Evolutionary conservation across 2,797 vertebrate genomes (phyloP).

Genomic region (Neostethus bicornis): DNA sequence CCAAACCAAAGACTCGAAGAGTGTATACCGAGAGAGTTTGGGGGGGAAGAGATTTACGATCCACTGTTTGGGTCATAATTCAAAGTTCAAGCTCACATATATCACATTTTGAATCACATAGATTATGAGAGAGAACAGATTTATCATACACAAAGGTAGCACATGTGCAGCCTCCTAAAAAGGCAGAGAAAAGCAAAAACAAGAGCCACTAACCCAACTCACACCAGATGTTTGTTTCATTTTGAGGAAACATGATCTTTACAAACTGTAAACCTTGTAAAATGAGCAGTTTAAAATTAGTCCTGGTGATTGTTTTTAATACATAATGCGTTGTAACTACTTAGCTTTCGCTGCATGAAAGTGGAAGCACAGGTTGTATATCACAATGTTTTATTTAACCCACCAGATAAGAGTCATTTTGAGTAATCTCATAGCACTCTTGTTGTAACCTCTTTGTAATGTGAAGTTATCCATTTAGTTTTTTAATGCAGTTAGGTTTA

Average conservation of each 20-base stretch:
- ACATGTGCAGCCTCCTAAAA: constrained; percentile 72
- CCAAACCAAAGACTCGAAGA: constrained; percentile 76
- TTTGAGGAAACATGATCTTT: constrained; percentile 42
- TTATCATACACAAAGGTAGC: constrained; percentile 81
- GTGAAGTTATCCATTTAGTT: background rate
- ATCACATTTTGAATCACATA: constrained; percentile 85
- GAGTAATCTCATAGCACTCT: constrained; percentile 8
- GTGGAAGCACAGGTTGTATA: constrained; percentile 11
- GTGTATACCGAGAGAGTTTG: constrained; percentile 79
- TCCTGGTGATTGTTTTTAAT: constrained; percentile 41
- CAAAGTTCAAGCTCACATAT: constrained; percentile 85
- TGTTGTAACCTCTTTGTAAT: constrained; percentile 25
- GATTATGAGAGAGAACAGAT: constrained; percentile 82
- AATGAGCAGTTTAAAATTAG: constrained; percentile 42
- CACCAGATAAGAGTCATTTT: constrained; percentile 11
- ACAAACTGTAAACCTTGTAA: constrained; percentile 32
- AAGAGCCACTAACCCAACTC: constrained; percentile 54
- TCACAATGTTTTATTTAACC: constrained; percentile 1
- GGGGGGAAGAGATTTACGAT: constrained; percentile 80
- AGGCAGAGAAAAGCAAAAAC: constrained; percentile 64
- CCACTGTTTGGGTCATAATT: constrained; percentile 79
- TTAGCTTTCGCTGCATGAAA: constrained; percentile 15
- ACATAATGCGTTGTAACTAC: constrained; percentile 18
- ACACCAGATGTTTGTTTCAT: constrained; percentile 63
- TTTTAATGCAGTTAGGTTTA: constrained; percentile 2